These are phyloP conservation scores for Tridacna gigas DNA, from an alignment of 2,888 invertebrate species.

Conservation along the genomic window DNA sequence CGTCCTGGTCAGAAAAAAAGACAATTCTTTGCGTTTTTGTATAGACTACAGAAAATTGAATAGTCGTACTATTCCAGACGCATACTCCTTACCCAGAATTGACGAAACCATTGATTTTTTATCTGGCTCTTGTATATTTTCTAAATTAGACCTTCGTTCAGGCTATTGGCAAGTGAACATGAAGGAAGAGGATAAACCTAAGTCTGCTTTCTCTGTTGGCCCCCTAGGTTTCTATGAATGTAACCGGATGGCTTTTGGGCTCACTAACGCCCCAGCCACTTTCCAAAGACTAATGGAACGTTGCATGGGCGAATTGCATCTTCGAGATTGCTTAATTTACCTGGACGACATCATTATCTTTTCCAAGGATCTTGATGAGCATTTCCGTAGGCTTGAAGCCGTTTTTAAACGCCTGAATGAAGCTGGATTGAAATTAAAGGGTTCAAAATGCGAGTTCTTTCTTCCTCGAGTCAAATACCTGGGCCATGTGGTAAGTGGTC, in stretches of 20 bases:
- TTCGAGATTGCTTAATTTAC: conserved; percentile 7
- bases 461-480: conserved; percentile 1
- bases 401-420: conserved; percentile 12
- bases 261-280: too few species aligned
- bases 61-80: background rate
- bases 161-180: too few species aligned
- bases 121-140: background rate
- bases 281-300: too few species aligned
- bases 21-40: too few species aligned
- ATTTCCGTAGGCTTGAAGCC: conserved; percentile 1
- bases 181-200: too few species aligned
- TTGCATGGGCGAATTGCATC: background rate
- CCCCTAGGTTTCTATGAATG: too few species aligned
- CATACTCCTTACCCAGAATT: conserved; percentile 1
- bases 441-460: conserved; percentile 33
- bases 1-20: too few species aligned
- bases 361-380: background rate
- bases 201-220: too few species aligned
- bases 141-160: too few species aligned
- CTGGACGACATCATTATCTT: conserved; percentile 20
- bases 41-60: conserved; percentile 1
- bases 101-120: conserved; percentile 18
- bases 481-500: conserved; percentile 21
- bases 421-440: conserved; percentile 28
- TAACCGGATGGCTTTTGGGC: too few species aligned